Conservation (phyloP, 2,888 invertebrate species). For the Conchocele bisecta region DNA sequence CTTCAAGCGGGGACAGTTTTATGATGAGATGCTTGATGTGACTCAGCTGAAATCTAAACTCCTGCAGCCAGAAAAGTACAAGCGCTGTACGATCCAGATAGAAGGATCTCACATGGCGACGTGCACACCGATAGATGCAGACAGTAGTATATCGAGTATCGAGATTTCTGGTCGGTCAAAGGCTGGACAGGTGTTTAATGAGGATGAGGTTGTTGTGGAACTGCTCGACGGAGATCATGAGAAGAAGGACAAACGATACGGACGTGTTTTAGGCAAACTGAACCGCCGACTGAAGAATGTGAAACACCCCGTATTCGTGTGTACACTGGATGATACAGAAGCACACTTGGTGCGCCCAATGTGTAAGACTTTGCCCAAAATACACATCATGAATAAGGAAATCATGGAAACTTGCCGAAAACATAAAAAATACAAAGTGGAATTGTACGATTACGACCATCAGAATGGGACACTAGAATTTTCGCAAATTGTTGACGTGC, state of each 20-base stretch:
- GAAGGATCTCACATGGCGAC: constrained; percentile 55
- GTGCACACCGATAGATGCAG: constrained; percentile 45
- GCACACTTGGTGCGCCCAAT: constrained; percentile 62
- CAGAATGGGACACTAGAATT: constrained; percentile 42
- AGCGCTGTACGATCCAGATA: constrained; percentile 52
- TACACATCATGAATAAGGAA: constrained; percentile 45
- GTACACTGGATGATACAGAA: constrained; percentile 61
- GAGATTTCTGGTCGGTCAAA: constrained; percentile 62
- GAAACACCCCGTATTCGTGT: constrained; percentile 59
- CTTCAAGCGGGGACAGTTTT: no score
- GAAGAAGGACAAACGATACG: constrained; percentile 44
- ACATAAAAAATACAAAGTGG: constrained; percentile 35
- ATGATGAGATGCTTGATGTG: no score
- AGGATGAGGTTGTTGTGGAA: constrained; percentile 64
- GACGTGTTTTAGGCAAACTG: constrained; percentile 59
- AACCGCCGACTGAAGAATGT: constrained; percentile 42
- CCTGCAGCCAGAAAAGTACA: constrained; percentile 46
- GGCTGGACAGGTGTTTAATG: constrained; percentile 62
- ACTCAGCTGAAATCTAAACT: no score
- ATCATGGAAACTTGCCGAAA: neutral
- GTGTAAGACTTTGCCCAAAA: constrained; percentile 69
- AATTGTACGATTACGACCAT: constrained; percentile 59
- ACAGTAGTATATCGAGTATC: constrained; percentile 33
- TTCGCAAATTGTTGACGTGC: constrained; percentile 34
- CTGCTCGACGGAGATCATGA: constrained; percentile 39